Base-by-base conservation (phyloP, 1,140 invertebrate genomes). In the Eueides isabella region DNA sequence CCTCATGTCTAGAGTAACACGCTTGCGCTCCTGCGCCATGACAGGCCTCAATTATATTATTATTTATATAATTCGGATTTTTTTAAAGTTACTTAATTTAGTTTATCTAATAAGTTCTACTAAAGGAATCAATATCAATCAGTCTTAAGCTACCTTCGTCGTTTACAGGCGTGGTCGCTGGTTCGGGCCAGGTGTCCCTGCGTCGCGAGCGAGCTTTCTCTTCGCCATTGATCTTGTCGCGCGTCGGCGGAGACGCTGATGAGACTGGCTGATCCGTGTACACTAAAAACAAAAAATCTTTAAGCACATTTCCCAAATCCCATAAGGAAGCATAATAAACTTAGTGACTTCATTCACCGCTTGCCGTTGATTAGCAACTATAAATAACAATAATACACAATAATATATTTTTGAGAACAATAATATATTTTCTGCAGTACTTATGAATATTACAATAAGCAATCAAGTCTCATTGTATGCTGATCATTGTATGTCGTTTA, bases 171-270 rank as follows among this genome's bases (percentile, higher is more conserved):
- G 96, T 95, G 89, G 96, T 95, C 35, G 96, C 95, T 31, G 96
- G 94, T 95, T 95, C 95, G 93, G 86, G 79, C 87, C 92, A 90
- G 35, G 91, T 92, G 77, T 92, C 92, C 73, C 92, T 80, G 44
- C 91, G 87, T 23, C 94, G 83, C 2, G 93, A 94, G 48, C 95
- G 93, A 41, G 94, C 95, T 91, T 96, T 96, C 87, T 96, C 96
- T 79, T 96, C 96, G 35, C 95, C 95, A 65, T 95, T 94, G 71
- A 96, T 94, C 91, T 96, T 97, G 89, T 96, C 96, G 71, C 96
- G 90, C 6, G 96, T 96, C 48, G 96, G 96, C 5, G 96, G 96
- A 5, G 96, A 96, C 3, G 95, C 96, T 65, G 95, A 96, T 67
- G 95, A 96, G 19, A 96, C 95, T 66, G 95, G 95, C 84, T 96